Evolutionary conservation across 2,797 vertebrate species (phyloP).

Genomic region (Clarias laeviceps): DNA sequence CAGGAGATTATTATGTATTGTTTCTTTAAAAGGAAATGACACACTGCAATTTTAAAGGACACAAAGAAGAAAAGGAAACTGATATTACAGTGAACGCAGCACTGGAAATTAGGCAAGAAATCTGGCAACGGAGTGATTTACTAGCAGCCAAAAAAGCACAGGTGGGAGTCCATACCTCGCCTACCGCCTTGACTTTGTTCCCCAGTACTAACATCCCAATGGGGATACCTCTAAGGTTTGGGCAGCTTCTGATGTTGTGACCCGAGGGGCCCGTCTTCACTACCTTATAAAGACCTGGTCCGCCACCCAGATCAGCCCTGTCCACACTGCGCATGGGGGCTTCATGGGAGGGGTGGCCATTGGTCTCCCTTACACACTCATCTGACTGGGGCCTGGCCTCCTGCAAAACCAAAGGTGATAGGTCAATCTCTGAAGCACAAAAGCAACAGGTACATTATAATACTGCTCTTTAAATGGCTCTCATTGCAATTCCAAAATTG

Average conservation of each 20-base stretch:
- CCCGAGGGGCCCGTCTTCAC: slow-evolving; percentile 99
- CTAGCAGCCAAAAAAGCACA: slow-evolving; percentile 85
- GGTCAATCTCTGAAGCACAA: slow-evolving; percentile 61
- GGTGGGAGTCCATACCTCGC: slow-evolving; percentile 88
- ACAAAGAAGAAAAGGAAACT: slow-evolving; percentile 58
- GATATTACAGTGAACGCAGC: slow-evolving; percentile 55
- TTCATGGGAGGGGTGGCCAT: slow-evolving; percentile 90
- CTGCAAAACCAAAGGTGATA: slow-evolving; percentile 82
- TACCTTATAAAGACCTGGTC: slow-evolving; percentile 99
- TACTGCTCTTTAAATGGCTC: not conserved
- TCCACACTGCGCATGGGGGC: slow-evolving; percentile 88
- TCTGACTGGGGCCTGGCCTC: slow-evolving; percentile 91
- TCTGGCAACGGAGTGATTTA: slow-evolving; percentile 73
- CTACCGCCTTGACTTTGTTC: slow-evolving; percentile 99
- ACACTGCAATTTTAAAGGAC: slow-evolving; percentile 53
- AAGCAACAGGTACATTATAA: slow-evolving; percentile 15
- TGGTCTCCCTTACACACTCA: slow-evolving; percentile 94
- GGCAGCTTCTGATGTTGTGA: slow-evolving; percentile 99
- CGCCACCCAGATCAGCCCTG: slow-evolving; percentile 89
- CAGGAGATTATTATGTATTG: slow-evolving; percentile 64
- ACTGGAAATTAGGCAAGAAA: slow-evolving; percentile 59
- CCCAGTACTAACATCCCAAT: slow-evolving; percentile 99
- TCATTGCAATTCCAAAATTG: not conserved
- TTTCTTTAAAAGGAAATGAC: slow-evolving; percentile 58
- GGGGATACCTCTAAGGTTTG: slow-evolving; percentile 99